Evolutionary conservation across 2,797 vertebrate species (phyloP), one percentile per base, ranked within the genome.

Genomic region (Babyrousa celebensis): DNA sequence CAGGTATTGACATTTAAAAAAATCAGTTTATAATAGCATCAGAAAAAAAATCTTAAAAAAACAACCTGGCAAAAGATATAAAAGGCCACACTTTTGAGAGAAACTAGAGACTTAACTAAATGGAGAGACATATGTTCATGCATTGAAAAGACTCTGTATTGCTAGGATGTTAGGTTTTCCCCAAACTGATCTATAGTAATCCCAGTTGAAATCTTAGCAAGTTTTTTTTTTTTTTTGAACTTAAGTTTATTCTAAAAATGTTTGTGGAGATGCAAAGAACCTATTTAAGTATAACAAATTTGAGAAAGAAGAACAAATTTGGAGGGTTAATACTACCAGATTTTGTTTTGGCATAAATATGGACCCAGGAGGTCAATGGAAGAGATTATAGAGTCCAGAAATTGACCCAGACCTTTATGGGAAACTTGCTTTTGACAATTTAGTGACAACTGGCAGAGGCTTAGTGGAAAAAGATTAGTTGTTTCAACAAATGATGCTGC

Each of bases 1-100:
- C 36, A 85, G 54, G 58, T 67, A 72, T n/a, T 6, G 0, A 83
- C 86, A 72, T 72, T 40, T 0, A 5, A 85, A 72, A 60, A 78
- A 67, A 1, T 79, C 77, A 71, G 65, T 36, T 90, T 90, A 63
- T 23, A 70, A 15, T 87, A 77, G 60, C 14, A 15, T 67, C 71
- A 87, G 7, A 77, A 90, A 90, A 88, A 67, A 95, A 82, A 94
- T 12, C 21, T 43, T 75, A 40, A 54, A n/a, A n/a, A 36, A 58
- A 58, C 70, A 91, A 75, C 32, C 17, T 72, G 72, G 74, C 79
- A 89, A 80, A 75, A 84, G 40, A 80, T 85, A 14, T 71, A 58
- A 52, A 72, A 83, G 32, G n/a, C 32, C 12, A 68, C 48, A 60
- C 48, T 65, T 23, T 18, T 83, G 36, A 87, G n/a, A 65, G 56